These are phyloP conservation scores for Halcyon chelicuti DNA, from an alignment of 2,797 vertebrate genomes.

Conservation along the genomic window DNA sequence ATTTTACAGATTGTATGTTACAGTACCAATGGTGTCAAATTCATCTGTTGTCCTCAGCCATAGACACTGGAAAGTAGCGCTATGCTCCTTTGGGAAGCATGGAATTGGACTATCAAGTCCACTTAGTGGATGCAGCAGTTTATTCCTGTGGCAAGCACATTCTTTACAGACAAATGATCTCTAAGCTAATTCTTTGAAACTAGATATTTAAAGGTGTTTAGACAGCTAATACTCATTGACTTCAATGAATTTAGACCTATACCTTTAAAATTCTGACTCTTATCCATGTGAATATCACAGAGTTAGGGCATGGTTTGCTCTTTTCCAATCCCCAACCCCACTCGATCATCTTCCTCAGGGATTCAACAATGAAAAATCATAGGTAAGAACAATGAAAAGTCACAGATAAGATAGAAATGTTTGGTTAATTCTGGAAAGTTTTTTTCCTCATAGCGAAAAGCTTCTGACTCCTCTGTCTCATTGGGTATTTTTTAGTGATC, in stretches of 20 bases:
- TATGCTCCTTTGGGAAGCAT: background rate
- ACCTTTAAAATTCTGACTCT: background rate
- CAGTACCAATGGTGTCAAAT: background rate
- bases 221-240: background rate
- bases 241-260: background rate
- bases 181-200: background rate
- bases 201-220: background rate
- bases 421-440: background rate
- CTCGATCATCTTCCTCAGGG: background rate
- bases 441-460: background rate
- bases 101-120: background rate
- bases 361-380: background rate
- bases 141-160: background rate
- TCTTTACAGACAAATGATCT: background rate
- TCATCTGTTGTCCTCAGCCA: background rate
- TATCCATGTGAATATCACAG: background rate
- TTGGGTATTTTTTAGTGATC: background rate
- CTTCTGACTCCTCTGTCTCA: background rate
- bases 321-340: background rate
- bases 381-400: background rate
- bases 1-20: background rate
- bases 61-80: background rate
- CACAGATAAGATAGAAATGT: background rate
- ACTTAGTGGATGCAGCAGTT: background rate
- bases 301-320: background rate